These are phyloP conservation scores for Pissodes strobi DNA, from an alignment of 1,140 invertebrate genomes.

Conservation along the genomic window DNA sequence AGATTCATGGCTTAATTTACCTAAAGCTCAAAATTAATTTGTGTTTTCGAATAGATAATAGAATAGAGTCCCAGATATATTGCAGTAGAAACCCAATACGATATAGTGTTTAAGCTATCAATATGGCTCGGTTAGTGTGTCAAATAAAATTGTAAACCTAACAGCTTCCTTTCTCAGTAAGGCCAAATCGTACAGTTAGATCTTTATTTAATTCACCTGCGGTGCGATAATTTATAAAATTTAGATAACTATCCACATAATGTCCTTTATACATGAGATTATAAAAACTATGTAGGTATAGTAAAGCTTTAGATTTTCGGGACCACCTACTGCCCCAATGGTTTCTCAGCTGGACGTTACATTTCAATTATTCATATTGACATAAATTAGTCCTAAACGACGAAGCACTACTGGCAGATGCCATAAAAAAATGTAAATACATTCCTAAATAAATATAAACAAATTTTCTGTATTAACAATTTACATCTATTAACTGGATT, in stretches of 20 bases:
- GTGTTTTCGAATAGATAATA: too few species aligned
- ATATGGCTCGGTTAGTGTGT: too few species aligned
- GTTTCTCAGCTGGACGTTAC: slow-evolving; percentile 22
- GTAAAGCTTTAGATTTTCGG: neutral
- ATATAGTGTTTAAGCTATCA: too few species aligned
- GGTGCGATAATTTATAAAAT: slow-evolving; percentile 14
- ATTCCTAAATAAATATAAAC: too few species aligned
- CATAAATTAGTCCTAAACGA: slow-evolving; percentile 19
- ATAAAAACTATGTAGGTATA: slow-evolving; percentile 11
- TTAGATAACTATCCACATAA: slow-evolving; percentile 9
- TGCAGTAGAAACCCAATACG: too few species aligned
- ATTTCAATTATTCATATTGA: slow-evolving; percentile 30
- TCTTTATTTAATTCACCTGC: slow-evolving; percentile 17
- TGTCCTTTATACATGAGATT: neutral
- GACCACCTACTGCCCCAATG: slow-evolving; percentile 14
- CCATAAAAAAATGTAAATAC: too few species aligned
- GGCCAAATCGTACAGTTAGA: slow-evolving; percentile 13
- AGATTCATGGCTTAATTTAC: too few species aligned
- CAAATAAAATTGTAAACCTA: neutral
- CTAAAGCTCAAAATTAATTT: too few species aligned
- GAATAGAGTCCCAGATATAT: too few species aligned
- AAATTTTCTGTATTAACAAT: too few species aligned
- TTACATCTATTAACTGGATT: too few species aligned
- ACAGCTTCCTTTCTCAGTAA: slow-evolving; percentile 1
- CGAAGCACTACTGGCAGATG: neutral